Base-by-base conservation (phyloP, 2,797 vertebrate genomes). In the Dryobates pubescens region DNA sequence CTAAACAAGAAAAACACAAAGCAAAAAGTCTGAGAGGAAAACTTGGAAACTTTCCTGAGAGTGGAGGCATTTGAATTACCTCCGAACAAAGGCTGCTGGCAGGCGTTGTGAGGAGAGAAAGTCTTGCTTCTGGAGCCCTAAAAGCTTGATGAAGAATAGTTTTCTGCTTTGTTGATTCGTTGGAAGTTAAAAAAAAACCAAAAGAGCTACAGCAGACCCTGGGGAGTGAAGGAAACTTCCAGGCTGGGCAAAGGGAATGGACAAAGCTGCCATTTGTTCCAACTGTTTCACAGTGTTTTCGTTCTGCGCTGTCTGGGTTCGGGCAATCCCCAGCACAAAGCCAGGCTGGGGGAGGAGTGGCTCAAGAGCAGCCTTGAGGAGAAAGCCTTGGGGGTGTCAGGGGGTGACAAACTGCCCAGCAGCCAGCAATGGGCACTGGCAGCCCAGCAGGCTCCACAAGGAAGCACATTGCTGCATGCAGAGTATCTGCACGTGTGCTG, bases 21-120 rank as follows among this genome's bases (percentile, higher is more conserved):
- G 43, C 20, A 82, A 88, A 82, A 92, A 45, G 49, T 74, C 45
- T 70, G 82, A 93, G 73, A 82, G 0, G 1, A 92, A 87, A 90
- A 82, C 64, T 76, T 95, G 88, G 92, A 91, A 95, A 69, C 61
- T 76, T 93, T 95, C 94, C 94, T 74, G 70, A 78, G 68, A 27
- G 20, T 67, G 72, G 88, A 93, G 86, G 87, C 69, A 79, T 64
- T 86, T 84, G 75, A 93, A 73, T 84, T 87, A 62, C 90, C 54
- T 71, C 61, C 88, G 82, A 93, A 88, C 81, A 86, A 92, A 92
- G 78, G 41, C n/a, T 89, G 69, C 80, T 91, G 82, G 24, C 79
- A 80, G 83, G 65, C 70, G 77, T 81, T 32, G n/a, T 54, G 81
- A 77, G 77, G 53, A 85, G 41, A 51, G 61, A 86, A 92, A 78